Percentiles rank a stretch among this genome's conserved stretches.
These are phyloP conservation scores for Myoxocephalus aenaeus DNA, from an alignment of 2,797 vertebrate species.

Conservation along the genomic window DNA sequence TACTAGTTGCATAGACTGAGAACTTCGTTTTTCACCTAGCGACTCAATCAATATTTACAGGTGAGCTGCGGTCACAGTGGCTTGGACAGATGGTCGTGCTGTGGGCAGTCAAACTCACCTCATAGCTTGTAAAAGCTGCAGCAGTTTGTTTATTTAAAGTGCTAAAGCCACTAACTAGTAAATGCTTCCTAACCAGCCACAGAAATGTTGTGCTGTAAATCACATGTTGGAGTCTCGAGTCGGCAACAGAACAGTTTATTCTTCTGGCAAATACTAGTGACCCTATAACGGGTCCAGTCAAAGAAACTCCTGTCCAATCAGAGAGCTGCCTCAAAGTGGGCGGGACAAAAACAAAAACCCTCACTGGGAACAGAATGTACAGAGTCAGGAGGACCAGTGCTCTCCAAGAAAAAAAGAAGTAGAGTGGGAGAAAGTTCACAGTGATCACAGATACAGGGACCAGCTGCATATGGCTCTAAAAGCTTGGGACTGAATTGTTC, in stretches of 20 bases:
- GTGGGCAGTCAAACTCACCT: slow-evolving; percentile 31
- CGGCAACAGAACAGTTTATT: not conserved
- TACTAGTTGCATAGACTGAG: not conserved
- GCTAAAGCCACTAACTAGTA: slow-evolving; percentile 10
- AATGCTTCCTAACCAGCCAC: slow-evolving; percentile 1
- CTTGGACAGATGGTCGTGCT: slow-evolving; percentile 42
- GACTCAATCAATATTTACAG: slow-evolving; percentile 57
- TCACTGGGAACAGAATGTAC: slow-evolving; percentile 8
- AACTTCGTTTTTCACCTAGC: not conserved
- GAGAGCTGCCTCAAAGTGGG: not conserved
- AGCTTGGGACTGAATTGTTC: too few relatives aligned
- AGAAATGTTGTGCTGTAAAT: slow-evolving; percentile 8
- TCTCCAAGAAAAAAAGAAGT: not conserved
- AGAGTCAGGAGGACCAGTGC: not conserved
- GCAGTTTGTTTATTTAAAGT: slow-evolving; percentile 19
- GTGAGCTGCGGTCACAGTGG: slow-evolving; percentile 14
- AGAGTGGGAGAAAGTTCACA: not conserved
- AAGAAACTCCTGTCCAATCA: not conserved
- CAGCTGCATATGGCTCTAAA: not conserved
- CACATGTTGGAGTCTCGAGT: not conserved
- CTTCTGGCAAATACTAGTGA: slow-evolving; percentile 10
- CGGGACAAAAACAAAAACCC: not conserved
- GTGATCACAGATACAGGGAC: not conserved
- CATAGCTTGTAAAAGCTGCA: slow-evolving; percentile 38
- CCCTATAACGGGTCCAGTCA: not conserved